Evolutionary conservation across 2,888 invertebrate genomes (phyloP), one percentile per base, ranked within the genome.

Genomic region (Chymomyza procnemis): DNA sequence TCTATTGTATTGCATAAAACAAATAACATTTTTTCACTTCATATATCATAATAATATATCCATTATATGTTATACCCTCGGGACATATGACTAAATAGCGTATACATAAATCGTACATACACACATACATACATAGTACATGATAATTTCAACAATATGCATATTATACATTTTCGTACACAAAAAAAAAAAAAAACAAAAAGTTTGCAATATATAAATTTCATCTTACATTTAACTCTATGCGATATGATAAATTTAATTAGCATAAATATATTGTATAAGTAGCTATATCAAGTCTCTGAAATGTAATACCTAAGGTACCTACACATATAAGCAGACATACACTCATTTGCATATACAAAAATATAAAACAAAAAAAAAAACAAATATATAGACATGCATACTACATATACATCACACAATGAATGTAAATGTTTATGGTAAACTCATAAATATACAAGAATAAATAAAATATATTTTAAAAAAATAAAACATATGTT

Each of bases 271-370:
- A 41, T 41, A 41, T 41, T 41, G 61, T 50, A 52, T 79, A 84
- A 71, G 71, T 75, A 79, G 75, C 65, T 78, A 61, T 55, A 64
- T 78, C 73, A 78, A 70, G 76, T 86, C 86, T 80, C 78, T 80
- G 62, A 73, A 47, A 82, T 79, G 78, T 87, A 85, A 71, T 85
- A 63, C 87, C 87, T 83, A 87, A 87, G 82, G 87, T 83, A 83
- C 85, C 87, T 85, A 86, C 87, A 84, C 76, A 81, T 79, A 78
- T 73, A 81, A 67, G 79, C 85, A 81, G 84, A 85, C 80, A 71
- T 19, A 59, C 64, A 84, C 84, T 80, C 78, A 86, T 78, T 74
- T 80, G 77, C 81, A 66, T 68, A 73, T 65, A 75, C 67, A 79
- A 66, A n/a, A n/a, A n/a, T n/a, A n/a, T n/a, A n/a, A n/a, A n/a